Evolutionary conservation across 2,797 vertebrate species (phyloP), one percentile per base, ranked within the genome.

Genomic region (Ctenochaetus hawaiiensis): DNA sequence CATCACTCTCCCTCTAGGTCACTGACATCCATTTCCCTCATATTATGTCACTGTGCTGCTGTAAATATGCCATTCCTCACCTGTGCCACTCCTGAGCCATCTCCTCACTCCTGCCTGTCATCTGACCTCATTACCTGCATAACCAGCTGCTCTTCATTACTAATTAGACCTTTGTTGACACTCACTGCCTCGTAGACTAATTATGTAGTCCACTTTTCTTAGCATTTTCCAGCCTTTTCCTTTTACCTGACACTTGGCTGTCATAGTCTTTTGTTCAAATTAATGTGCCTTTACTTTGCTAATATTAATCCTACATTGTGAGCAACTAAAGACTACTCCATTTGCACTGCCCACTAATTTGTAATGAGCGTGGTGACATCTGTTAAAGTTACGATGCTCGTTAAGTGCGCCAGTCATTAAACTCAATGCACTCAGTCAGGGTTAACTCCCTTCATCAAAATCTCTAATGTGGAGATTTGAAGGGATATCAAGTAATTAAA

Each of bases 351-450:
- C 44, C 4, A 0, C 16, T 54, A 54, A n/a, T 6, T 68, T n/a
- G 18, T 75, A 76, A 80, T 65, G 78, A 81, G 67, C 75, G 22
- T 0, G 5, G 14, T 44, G 53, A 71, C 78, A 70, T 13, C 48
- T 77, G 41, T 58, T 45, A 22, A 16, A 30, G 67, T 34, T 17
- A 47, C 57, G 45, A 49, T 51, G 30, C 61, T 77, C 16, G 3
- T 78, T 69, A 66, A 44, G 10, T 64, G n/a, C 9, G 0, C 34
- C 5, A 20, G 23, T 71, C 45, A 9, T 73, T 66, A 80, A 75
- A 44, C 26, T 1, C 51, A 14, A 51, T 2, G 41, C 47, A 54
- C 59, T 77, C 67, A 54, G 11, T 57, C 57, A 51, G 17, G 67
- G 56, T 69, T 56, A 26, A 18, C n/a, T 34, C 11, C 6, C 13